Evolutionary conservation across 2,888 invertebrate genomes (phyloP).

Genomic region (Onthophagus sagittarius): DNA sequence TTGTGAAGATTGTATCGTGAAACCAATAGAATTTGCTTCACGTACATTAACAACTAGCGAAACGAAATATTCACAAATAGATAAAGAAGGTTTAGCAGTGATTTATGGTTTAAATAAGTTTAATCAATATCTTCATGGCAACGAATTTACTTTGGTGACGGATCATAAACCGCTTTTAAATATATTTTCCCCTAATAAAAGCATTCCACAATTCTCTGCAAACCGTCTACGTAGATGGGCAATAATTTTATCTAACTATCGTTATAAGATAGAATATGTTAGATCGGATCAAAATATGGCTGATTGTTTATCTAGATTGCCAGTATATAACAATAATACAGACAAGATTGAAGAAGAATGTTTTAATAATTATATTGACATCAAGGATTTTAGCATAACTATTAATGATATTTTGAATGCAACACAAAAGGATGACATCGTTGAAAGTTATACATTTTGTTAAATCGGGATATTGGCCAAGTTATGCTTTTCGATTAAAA

Average conservation of each 20-base stretch:
- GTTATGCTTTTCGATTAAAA: background rate
- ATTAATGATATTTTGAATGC: background rate
- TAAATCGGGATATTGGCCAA: background rate
- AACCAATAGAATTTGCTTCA: background rate
- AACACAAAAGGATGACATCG: background rate
- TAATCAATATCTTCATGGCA: conserved; percentile 28
- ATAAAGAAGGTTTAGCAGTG: conserved; percentile 15
- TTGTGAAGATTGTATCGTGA: background rate
- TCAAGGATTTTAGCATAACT: background rate
- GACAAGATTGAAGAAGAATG: background rate
- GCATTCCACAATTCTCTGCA: conserved; percentile 30
- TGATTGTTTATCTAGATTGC: conserved; percentile 1
- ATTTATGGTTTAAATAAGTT: conserved; percentile 7
- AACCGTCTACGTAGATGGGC: conserved; percentile 29
- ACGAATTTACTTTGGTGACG: conserved; percentile 26
- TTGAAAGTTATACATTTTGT: background rate
- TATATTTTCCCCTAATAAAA: conserved; percentile 29
- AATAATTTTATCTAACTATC: conserved; percentile 28
- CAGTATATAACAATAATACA: background rate
- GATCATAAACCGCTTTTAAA: conserved; percentile 26
- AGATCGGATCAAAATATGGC: conserved; percentile 8
- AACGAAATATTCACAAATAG: conserved; percentile 8
- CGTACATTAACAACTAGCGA: background rate
- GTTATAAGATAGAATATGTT: conserved; percentile 24
- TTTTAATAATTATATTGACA: background rate